Base-by-base conservation (phyloP, 1,140 invertebrate genomes). In the Cotesia chilonis region DNA sequence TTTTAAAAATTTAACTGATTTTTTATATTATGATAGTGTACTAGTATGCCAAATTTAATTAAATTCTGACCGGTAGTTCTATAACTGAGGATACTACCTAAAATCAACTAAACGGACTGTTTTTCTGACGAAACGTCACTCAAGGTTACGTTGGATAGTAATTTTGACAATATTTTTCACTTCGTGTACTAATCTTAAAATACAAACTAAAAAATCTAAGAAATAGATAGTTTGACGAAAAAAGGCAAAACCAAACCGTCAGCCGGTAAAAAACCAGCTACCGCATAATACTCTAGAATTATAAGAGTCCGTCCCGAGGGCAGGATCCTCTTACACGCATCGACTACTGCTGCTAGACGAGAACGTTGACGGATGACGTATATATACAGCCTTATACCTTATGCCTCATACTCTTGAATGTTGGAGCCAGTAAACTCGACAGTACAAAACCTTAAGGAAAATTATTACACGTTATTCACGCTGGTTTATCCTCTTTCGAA, bases 271-370 rank as follows among this genome's bases (percentile, higher is more conserved):
- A 12, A 4, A 47, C 51, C 55, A 61, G 54, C 79, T 77, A 78
- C 78, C 76, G 73, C 71, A 75, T 80, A 79, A 82, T 79, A 76
- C 65, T 78, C 75, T 80, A 76, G 76, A 81, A 80, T 81, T 81
- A 81, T 72, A 72, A 76, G 74, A 79, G 28, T 75, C 74, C 75
- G 74, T 81, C 72, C 78, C 47, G 75, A 57, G 75, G 76, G 76
- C 74, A 80, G 74, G 52, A 79, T 79, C 72, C 68, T 72, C 73
- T 78, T 76, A 75, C 74, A 73, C 73, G 75, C 72, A 78, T 80
- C 74, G 70, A 70, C 75, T 74, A 76, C 74, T 81, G 79, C 12
- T n/a, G 64, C 64, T 28, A 66, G 64, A 28, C 47, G 47, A 20
- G 7, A 10, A 63, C 36, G 35, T 28, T 63, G 60, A 63, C 60